phyloP scores from a whole-genome alignment of 2,113 vertebrate genomes.

The Apeltes quadracus region DNA sequence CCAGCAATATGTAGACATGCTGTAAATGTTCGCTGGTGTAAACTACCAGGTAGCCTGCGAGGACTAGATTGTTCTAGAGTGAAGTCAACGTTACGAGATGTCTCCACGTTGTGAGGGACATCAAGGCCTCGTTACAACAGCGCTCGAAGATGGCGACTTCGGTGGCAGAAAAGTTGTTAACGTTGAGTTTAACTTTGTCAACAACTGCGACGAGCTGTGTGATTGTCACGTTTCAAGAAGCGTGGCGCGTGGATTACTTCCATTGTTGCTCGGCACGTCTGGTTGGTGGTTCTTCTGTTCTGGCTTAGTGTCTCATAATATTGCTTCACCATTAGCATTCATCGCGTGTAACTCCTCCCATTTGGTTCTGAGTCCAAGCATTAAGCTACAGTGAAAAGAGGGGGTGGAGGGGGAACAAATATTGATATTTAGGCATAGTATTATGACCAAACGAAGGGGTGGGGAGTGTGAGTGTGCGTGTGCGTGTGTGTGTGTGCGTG shows the following conservation, averaged over 20 bases:
- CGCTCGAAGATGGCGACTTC: background rate
- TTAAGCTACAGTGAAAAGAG: conserved; percentile 18
- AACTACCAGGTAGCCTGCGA: background rate
- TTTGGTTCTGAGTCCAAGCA: background rate
- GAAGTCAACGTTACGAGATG: background rate
- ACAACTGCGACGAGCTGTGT: background rate
- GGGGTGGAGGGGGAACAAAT: no score
- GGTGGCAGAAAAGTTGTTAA: no score
- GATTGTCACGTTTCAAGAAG: background rate
- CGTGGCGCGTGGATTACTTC: background rate
- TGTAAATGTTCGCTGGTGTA: background rate
- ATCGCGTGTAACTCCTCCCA: background rate
- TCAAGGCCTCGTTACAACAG: no score
- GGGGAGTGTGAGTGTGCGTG: conserved; percentile 14
- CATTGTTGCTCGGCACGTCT: background rate
- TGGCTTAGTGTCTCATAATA: background rate
- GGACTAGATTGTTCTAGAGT: background rate
- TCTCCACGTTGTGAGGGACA: background rate
- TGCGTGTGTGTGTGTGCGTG: background rate
- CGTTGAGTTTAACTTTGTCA: background rate
- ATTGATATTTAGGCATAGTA: conserved; percentile 60
- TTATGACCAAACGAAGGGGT: conserved; percentile 62
- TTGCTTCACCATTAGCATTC: background rate
- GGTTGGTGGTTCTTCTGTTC: background rate
- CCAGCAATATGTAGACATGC: no score